Evolutionary conservation across 2,113 vertebrate genomes (phyloP).

Genomic region (Oncorhynchus keta): DNA sequence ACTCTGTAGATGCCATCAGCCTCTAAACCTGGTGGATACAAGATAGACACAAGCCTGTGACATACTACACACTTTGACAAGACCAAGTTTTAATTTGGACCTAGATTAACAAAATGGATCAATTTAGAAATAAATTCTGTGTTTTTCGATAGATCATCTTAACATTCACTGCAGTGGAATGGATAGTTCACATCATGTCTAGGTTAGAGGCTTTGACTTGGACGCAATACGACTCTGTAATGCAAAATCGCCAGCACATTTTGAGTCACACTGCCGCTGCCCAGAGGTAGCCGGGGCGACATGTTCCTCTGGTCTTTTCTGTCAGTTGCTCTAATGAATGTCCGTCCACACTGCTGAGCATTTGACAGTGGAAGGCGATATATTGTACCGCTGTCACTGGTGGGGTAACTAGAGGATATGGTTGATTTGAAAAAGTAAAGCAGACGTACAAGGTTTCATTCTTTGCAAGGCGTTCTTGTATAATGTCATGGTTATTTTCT

Average conservation of each 20-base stretch:
- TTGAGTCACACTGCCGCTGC: background rate
- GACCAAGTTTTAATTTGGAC: background rate
- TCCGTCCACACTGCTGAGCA: conserved; percentile 8
- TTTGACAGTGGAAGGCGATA: conserved; percentile 2
- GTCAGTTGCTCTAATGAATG: conserved; percentile 16
- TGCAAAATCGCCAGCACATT: background rate
- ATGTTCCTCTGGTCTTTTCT: conserved; percentile 9
- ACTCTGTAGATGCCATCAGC: conserved; percentile 89
- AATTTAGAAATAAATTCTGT: background rate
- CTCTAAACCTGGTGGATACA: no score
- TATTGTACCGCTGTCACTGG: background rate
- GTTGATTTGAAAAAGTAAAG: background rate
- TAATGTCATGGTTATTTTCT: background rate
- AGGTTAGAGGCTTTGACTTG: conserved; percentile 51
- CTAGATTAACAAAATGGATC: no score
- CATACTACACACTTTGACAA: background rate
- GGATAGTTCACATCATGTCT: conserved; percentile 30
- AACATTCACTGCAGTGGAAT: conserved; percentile 12
- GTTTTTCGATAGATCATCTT: background rate
- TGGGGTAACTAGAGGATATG: conserved; percentile 8
- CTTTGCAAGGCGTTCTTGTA: background rate
- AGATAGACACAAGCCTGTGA: background rate
- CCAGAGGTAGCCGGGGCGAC: conserved; percentile 13
- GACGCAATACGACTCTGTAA: conserved; percentile 38
- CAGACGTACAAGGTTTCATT: conserved; percentile 4